Conservation (phyloP, 2,888 invertebrate genomes). For the Muschampia plurimacula region DNA sequence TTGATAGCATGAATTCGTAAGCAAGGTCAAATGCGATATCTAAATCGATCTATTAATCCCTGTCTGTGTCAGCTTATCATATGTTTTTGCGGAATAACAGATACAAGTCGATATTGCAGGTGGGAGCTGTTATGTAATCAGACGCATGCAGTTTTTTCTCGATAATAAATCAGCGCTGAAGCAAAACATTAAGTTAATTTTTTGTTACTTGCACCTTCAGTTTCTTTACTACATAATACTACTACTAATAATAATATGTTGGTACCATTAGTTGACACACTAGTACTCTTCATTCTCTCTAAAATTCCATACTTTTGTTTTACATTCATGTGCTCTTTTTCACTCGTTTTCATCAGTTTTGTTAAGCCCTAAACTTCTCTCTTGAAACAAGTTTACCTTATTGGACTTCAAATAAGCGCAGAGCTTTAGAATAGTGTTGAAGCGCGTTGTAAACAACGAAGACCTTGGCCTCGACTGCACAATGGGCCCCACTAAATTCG, state of each 20-base stretch:
- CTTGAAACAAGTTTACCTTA: neutral
- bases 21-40: constrained; percentile 53
- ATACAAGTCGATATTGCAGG: constrained; percentile 28
- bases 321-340: neutral
- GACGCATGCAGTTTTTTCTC: neutral
- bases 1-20: constrained; percentile 58
- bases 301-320: neutral
- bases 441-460: constrained; percentile 76
- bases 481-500: constrained; percentile 80
- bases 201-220: neutral
- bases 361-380: neutral
- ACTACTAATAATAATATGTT: too few relatives aligned
- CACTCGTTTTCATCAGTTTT: neutral
- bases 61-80: constrained; percentile 47
- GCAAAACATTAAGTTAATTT: neutral
- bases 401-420: neutral
- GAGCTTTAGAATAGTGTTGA: constrained; percentile 56
- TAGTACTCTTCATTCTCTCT: neutral
- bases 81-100: constrained; percentile 40
- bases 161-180: neutral
- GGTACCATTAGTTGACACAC: neutral
- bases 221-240: neutral
- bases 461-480: constrained; percentile 79
- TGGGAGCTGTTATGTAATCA: constrained; percentile 6
- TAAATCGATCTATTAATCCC: constrained; percentile 48